Percentiles rank a stretch among this genome's conserved stretches.
Evolutionary conservation across 2,888 invertebrate species (phyloP).

Genomic region (Tuta absoluta): DNA sequence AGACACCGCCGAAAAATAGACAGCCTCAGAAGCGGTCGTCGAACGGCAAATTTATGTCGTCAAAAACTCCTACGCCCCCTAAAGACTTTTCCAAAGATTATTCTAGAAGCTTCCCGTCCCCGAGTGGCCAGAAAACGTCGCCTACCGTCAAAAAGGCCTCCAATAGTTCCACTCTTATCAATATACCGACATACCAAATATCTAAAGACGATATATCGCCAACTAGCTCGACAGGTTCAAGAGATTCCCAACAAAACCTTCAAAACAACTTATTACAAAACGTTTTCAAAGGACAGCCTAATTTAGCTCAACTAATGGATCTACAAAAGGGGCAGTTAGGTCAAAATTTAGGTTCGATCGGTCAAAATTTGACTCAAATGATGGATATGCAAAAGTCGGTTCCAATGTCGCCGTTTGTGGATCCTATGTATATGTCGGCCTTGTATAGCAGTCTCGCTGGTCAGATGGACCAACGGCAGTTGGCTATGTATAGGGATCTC

Average conservation of each 20-base stretch:
- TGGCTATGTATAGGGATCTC: conserved; percentile 70
- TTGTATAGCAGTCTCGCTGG: conserved; percentile 65
- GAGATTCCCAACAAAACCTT: conserved; percentile 42
- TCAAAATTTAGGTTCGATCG: conserved; percentile 31
- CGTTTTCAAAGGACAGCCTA: conserved; percentile 23
- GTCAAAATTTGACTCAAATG: conserved; percentile 44
- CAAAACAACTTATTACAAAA: conserved; percentile 45
- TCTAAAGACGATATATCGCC: conserved; percentile 58
- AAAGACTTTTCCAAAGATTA: conserved; percentile 58
- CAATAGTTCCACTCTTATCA: conserved; percentile 42
- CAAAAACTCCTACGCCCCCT: conserved; percentile 70
- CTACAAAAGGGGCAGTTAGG: conserved; percentile 41
- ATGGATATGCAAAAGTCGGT: conserved; percentile 52
- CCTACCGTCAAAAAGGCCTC: conserved; percentile 45
- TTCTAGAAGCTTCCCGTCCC: conserved; percentile 42
- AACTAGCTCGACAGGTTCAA: conserved; percentile 53
- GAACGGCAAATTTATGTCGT: conserved; percentile 79
- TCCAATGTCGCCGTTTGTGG: conserved; percentile 55
- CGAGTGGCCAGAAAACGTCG: conserved; percentile 33
- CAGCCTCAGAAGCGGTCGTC: conserved; percentile 75
- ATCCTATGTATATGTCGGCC: conserved; percentile 68
- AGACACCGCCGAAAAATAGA: conserved; percentile 55
- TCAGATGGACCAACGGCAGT: conserved; percentile 67
- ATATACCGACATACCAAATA: conserved; percentile 67
- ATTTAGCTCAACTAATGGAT: conserved; percentile 32